Conservation (phyloP, 2,888 invertebrate species). For the Cantharis nigra region DNA sequence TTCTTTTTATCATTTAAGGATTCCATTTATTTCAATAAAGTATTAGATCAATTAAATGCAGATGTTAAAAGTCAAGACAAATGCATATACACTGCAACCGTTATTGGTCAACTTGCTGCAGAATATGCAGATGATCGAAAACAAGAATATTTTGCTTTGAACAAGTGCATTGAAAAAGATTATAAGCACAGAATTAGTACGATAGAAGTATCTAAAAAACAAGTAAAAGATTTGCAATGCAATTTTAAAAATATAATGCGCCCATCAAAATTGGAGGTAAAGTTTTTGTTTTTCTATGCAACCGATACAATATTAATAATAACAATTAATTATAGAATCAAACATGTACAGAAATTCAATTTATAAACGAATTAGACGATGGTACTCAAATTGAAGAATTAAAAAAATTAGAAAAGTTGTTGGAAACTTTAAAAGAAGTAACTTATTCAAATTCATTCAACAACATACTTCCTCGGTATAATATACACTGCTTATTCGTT, state of each 20-base stretch:
- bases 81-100: conserved; percentile 65
- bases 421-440: background rate
- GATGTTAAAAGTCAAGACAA: conserved; percentile 66
- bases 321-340: background rate
- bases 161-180: conserved; percentile 64
- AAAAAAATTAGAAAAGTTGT: background rate
- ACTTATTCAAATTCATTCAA: background rate
- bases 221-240: conserved; percentile 50
- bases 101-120: conserved; percentile 69
- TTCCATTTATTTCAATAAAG: conserved; percentile 65
- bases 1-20: conserved; percentile 57
- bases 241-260: background rate
- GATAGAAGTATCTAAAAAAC: conserved; percentile 57
- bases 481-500: background rate
- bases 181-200: conserved; percentile 65
- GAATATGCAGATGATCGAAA: conserved; percentile 69
- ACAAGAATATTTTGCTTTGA: conserved; percentile 62
- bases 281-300: background rate
- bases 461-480: background rate
- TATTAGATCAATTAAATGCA: conserved; percentile 61
- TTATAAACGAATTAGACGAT: background rate
- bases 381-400: background rate
- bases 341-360: background rate
- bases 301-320: background rate
- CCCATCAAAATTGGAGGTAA: background rate